Evolutionary conservation across 2,113 vertebrate genomes (phyloP).

Genomic region (Vanacampus margaritifer): DNA sequence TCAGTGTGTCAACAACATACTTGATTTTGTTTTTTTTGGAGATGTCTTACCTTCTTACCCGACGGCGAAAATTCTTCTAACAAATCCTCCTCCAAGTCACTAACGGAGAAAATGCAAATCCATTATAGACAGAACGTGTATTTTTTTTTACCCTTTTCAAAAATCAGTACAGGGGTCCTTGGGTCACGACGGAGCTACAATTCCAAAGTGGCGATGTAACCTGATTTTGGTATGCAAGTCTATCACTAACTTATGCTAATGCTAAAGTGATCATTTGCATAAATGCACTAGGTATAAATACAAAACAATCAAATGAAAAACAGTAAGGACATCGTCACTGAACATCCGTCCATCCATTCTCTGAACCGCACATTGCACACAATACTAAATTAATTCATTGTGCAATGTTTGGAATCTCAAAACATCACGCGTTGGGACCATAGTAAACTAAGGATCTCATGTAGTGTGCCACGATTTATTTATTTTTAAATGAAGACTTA

Average conservation of each 20-base stretch:
- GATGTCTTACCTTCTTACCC: slow-evolving; percentile 86
- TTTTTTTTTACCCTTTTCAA: neutral
- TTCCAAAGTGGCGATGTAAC: neutral
- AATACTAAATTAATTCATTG: neutral
- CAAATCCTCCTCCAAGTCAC: slow-evolving; percentile 94
- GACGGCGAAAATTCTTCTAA: slow-evolving; percentile 89
- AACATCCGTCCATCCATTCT: too few relatives aligned
- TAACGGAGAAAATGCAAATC: slow-evolving; percentile 53
- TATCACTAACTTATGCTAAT: too few relatives aligned
- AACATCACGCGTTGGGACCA: neutral
- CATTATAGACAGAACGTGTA: neutral
- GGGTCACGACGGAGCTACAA: neutral
- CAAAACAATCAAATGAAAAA: too few relatives aligned
- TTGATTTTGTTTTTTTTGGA: slow-evolving; percentile 39
- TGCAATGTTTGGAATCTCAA: neutral
- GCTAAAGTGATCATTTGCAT: too few relatives aligned
- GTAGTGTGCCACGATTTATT: too few relatives aligned
- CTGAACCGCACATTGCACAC: too few relatives aligned
- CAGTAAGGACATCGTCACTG: too few relatives aligned
- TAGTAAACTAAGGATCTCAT: neutral
- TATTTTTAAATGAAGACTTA: slow-evolving; percentile 39
- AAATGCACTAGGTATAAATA: too few relatives aligned
- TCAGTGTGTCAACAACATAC: neutral
- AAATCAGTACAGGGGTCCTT: neutral
- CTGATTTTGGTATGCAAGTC: neutral